Base-by-base conservation (phyloP, 2,113 vertebrate species). In the Pleuronectes platessa region DNA sequence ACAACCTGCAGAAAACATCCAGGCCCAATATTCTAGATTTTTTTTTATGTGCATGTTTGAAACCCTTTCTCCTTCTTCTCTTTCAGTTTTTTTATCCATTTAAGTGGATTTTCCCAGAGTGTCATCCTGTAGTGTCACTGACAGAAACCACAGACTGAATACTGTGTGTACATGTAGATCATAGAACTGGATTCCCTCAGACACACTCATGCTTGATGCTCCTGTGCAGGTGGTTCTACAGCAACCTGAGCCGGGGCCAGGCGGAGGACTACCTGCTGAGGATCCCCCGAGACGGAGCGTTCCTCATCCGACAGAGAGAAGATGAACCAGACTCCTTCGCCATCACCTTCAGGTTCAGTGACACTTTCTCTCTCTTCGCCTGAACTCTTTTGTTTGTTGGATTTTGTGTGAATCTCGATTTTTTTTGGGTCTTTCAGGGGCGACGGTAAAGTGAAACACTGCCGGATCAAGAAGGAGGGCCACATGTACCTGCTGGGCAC, bases 201-300 rank as follows among this genome's bases (percentile, higher is more conserved):
- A 31, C 31, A 31, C 31, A 31, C 31, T 6, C 47, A 51, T 18
- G 15, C 42, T 3, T 45, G 18, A n/a, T 10, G 51, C 20, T 20
- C n/a, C 20, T 21, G 51, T 55, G 18, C 66, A 99, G 98, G 11
- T 99, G 98, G 98, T 99, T 98, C 89, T 98, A 99, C 11, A 94
- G 90, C 55, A 95, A 97, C 76, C 92, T 99, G 92, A 98, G 97
- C 90, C 93, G 98, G 5, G 98, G 97, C 4, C 96, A 99, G 76
- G 97, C 98, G 0, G 98, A 98, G 88, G 97, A 99, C 78, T 98
- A 98, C 94, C 90, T 99, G 75, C 94, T 98, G 94, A 78, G 96
- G 78, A 96, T 99, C 35, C 97, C 98, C 78, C 94, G 97, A 49
- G 98, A 99, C 0, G 97, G 98, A 85, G 98, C 98, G 15, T 99